phyloP scores from a whole-genome alignment of 2,888 invertebrate genomes.

The Orthosia gracilis region DNA sequence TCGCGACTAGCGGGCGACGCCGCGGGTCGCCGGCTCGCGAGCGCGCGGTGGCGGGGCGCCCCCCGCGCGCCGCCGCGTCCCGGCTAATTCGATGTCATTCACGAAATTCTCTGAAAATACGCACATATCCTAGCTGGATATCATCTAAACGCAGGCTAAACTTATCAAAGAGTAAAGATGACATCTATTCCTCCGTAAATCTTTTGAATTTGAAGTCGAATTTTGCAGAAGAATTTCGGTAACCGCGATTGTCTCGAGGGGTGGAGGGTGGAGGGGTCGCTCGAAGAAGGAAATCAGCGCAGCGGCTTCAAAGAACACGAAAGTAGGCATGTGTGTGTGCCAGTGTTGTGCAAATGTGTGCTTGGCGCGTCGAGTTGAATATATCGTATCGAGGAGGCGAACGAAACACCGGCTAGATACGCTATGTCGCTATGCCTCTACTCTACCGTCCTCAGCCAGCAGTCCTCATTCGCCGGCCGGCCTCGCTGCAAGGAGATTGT shows the following conservation, averaged over 20 bases:
- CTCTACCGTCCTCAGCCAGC: not conserved
- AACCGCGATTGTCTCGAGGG: constrained; percentile 74
- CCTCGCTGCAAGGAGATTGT: constrained; percentile 70
- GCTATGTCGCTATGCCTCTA: constrained; percentile 51
- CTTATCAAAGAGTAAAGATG: constrained; percentile 31
- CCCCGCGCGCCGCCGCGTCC: constrained; percentile 69
- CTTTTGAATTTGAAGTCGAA: constrained; percentile 42
- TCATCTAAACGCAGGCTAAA: constrained; percentile 54
- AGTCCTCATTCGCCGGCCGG: constrained; percentile 77
- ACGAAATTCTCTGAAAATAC: constrained; percentile 88
- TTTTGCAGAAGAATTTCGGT: constrained; percentile 57
- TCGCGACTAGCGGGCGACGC: constrained; percentile 75
- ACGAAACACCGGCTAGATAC: constrained; percentile 60
- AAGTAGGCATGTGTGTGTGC: constrained; percentile 77
- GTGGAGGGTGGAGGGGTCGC: constrained; percentile 76
- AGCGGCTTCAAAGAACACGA: constrained; percentile 80
- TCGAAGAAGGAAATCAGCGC: constrained; percentile 86
- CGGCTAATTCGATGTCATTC: constrained; percentile 86
- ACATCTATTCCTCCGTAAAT: constrained; percentile 27
- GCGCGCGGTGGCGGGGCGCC: constrained; percentile 74
- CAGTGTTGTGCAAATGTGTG: constrained; percentile 76
- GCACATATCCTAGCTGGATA: constrained; percentile 67
- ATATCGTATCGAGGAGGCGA: constrained; percentile 67
- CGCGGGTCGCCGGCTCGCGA: constrained; percentile 76
- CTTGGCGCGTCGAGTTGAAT: constrained; percentile 74